Evolutionary conservation across 2,888 invertebrate species (phyloP).

Genomic region (Tillus elongatus): DNA sequence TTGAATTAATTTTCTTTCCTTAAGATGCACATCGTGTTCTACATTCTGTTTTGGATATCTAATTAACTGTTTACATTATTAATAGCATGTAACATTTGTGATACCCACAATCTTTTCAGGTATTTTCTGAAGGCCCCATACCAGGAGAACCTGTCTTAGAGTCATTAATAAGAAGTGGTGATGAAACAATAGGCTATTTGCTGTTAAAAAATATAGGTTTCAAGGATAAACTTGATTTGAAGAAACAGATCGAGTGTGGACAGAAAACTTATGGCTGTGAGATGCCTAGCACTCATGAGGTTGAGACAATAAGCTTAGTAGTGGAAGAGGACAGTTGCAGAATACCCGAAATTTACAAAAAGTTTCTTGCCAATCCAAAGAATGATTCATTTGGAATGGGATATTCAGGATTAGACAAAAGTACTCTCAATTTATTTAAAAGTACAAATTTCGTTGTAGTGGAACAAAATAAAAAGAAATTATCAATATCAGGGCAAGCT

Average conservation of each 20-base stretch:
- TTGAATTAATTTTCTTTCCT: too few relatives aligned
- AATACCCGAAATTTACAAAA: conserved; percentile 75
- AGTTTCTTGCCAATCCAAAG: conserved; percentile 64
- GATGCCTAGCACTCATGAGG: conserved; percentile 32
- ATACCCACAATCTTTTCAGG: too few relatives aligned
- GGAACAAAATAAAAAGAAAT: conserved; percentile 52
- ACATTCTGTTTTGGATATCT: too few relatives aligned
- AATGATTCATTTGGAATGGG: conserved; percentile 74
- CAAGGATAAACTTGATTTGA: conserved; percentile 50
- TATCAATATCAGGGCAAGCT: conserved; percentile 72
- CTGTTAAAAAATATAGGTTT: conserved; percentile 88
- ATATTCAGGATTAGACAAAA: conserved; percentile 61
- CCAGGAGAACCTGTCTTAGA: conserved; percentile 63
- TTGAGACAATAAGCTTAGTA: conserved; percentile 40
- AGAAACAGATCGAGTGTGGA: conserved; percentile 37
- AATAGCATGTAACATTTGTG: too few relatives aligned
- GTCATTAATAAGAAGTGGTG: conserved; percentile 60
- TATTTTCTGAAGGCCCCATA: conserved; percentile 39
- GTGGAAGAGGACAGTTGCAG: conserved; percentile 53
- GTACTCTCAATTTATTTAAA: conserved; percentile 43
- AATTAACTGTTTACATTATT: too few relatives aligned
- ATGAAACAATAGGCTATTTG: conserved; percentile 79
- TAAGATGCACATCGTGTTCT: too few relatives aligned
- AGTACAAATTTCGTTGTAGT: conserved; percentile 45
- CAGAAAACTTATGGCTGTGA: conserved; percentile 47